Evolutionary conservation across 2,797 vertebrate species (phyloP), one percentile per base, ranked within the genome.

Genomic region (Rhynchonycteris naso): DNA sequence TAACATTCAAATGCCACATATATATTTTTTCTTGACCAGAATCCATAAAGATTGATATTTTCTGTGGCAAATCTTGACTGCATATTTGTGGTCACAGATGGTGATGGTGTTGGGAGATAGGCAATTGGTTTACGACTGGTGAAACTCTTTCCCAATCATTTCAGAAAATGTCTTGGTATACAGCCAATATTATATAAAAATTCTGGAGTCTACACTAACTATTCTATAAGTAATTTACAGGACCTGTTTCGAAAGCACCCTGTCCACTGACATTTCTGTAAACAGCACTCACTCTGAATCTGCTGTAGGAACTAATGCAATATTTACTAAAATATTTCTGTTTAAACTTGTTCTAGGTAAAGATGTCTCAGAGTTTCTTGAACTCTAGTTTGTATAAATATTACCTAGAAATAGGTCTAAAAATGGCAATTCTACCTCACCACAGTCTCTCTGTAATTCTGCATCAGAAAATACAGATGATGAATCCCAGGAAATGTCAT

Each of bases 171-270:
- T 92, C 85, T 93, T 92, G 26, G 33, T 75, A 21, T 80, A 22
- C 16, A 52, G 50, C 30, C 47, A 84, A 43, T 26, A 35, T 61
- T 61, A 16, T 88, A 56, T 79, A 24, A 71, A 76, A 94, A 58
- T 5, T 43, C 52, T 68, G n/a, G 21, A 50, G 22, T 78, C 59
- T 75, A 61, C 68, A 26, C 8, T 68, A 28, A 50, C 79, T 54
- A 6, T 59, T 81, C 18, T 82, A 50, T 91, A 90, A 92, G 78
- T 92, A 88, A 75, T 84, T 91, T 7, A 19, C 43, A 85, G 43
- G 30, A 18, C 19, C 56, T 66, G 1, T 79, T 21, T 65, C 24
- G 63, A 90, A 72, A 92, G 22, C 4, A 63, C 21, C 16, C 8
- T 81, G 28, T 65, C 50, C 16, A 59, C 12, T 82, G 81, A 69